Conservation (phyloP, 1,140 invertebrate genomes). For the Euwallacea fornicatus region DNA sequence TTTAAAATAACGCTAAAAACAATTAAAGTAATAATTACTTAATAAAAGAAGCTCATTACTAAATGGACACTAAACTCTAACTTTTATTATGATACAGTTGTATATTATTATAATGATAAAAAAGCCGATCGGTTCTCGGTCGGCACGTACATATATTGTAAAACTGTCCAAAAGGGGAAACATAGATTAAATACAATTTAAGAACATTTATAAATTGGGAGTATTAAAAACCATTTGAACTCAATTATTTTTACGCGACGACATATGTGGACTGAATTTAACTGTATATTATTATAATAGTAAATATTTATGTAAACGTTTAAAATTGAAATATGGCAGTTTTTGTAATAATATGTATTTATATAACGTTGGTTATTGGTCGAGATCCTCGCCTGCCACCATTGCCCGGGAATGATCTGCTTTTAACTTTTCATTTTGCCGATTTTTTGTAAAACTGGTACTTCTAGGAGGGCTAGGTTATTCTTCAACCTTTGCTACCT, state of each 20-base stretch:
- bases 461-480: slow-evolving; percentile 12
- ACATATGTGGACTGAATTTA: not conserved
- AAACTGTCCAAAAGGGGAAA: slow-evolving; percentile 34
- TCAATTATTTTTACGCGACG: slow-evolving; percentile 21
- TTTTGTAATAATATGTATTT: slow-evolving; percentile 20
- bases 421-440: not conserved
- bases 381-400: slow-evolving; percentile 16
- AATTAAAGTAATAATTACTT: slow-evolving; percentile 20
- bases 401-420: slow-evolving; percentile 29
- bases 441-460: slow-evolving; percentile 12
- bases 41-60: slow-evolving; percentile 25
- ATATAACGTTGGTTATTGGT: slow-evolving; percentile 22
- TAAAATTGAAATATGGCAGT: slow-evolving; percentile 38
- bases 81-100: slow-evolving; percentile 37
- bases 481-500: slow-evolving; percentile 31
- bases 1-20: slow-evolving; percentile 26
- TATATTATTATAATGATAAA: slow-evolving; percentile 25
- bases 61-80: slow-evolving; percentile 33
- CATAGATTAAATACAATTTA: slow-evolving; percentile 34
- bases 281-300: slow-evolving; percentile 22
- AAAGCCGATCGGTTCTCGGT: slow-evolving; percentile 19
- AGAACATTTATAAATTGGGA: slow-evolving; percentile 37
- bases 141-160: slow-evolving; percentile 31
- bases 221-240: slow-evolving; percentile 30
- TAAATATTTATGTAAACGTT: slow-evolving; percentile 25